These are phyloP conservation scores for Acanthochromis polyacanthus DNA, from an alignment of 2,113 vertebrate species.

Conservation along the genomic window DNA sequence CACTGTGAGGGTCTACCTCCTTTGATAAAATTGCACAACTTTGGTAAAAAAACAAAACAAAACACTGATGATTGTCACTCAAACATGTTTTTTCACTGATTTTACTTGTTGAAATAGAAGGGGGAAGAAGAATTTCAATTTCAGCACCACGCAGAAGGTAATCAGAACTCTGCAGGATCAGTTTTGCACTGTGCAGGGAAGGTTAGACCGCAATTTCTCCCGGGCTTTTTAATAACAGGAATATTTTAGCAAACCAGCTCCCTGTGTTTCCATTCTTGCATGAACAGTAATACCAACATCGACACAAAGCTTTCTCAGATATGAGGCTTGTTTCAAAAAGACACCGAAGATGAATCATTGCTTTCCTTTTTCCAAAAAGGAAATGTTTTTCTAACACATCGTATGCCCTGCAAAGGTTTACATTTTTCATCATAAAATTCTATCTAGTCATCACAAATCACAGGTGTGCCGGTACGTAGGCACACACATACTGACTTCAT, in stretches of 20 bases:
- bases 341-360: not conserved
- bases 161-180: constrained; percentile 30
- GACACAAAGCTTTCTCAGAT: not conserved
- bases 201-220: constrained; percentile 3
- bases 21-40: not conserved
- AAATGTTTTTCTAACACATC: not conserved
- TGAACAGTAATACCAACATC: constrained; percentile 23
- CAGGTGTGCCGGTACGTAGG: no score
- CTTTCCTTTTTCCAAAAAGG: constrained; percentile 5
- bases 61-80: not conserved
- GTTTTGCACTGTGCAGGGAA: constrained; percentile 11
- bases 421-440: constrained; percentile 28
- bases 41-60: not conserved
- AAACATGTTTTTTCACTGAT: not conserved
- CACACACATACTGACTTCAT: not conserved
- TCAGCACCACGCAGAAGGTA: constrained; percentile 5
- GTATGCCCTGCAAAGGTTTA: constrained; percentile 14
- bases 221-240: constrained; percentile 29
- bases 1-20: no score
- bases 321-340: not conserved
- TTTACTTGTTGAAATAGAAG: not conserved
- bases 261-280: not conserved
- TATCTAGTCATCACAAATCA: not conserved
- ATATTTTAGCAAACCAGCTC: constrained; percentile 5
- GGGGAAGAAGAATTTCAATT: not conserved